Evolutionary conservation across 2,113 vertebrate species (phyloP).

Genomic region (Sebastes schlegelii): DNA sequence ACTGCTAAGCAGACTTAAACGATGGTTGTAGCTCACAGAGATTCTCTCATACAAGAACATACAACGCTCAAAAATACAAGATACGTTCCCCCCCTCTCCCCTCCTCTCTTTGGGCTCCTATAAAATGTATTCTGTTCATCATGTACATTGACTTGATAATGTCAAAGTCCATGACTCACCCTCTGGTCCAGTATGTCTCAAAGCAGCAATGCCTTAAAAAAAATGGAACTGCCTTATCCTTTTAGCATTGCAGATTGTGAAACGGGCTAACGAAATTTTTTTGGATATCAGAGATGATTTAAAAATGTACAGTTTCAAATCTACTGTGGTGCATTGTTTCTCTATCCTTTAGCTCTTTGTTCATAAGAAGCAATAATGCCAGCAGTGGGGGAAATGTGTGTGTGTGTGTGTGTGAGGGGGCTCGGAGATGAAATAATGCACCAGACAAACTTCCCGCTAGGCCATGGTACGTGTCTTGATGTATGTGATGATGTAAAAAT

Average conservation of each 20-base stretch:
- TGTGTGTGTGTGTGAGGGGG: constrained; percentile 27
- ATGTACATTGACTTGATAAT: constrained; percentile 42
- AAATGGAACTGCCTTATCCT: constrained; percentile 82
- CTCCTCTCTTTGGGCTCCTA: constrained; percentile 57
- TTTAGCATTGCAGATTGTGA: constrained; percentile 81
- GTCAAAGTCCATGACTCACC: constrained; percentile 39
- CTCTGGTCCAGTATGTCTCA: constrained; percentile 71
- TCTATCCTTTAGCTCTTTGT: constrained; percentile 67
- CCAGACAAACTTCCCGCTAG: constrained; percentile 82
- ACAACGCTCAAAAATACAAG: constrained; percentile 58
- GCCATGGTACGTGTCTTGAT: constrained; percentile 82
- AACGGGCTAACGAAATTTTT: constrained; percentile 61
- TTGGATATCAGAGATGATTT: constrained; percentile 61
- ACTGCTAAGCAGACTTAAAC: constrained; percentile 75
- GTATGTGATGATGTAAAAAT: constrained; percentile 87
- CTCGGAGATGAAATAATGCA: constrained; percentile 82
- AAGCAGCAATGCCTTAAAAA: constrained; percentile 85
- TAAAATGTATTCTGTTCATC: constrained; percentile 57
- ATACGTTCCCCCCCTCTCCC: constrained; percentile 37
- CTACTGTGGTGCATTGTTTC: constrained; percentile 65
- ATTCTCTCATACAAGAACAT: constrained; percentile 63
- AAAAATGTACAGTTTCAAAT: constrained; percentile 66
- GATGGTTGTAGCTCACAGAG: constrained; percentile 74
- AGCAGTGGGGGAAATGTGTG: constrained; percentile 77
- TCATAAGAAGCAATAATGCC: constrained; percentile 89